These are phyloP conservation scores for Coronaproctus castanopsis DNA, from an alignment of 2,888 invertebrate genomes.

Conservation along the genomic window DNA sequence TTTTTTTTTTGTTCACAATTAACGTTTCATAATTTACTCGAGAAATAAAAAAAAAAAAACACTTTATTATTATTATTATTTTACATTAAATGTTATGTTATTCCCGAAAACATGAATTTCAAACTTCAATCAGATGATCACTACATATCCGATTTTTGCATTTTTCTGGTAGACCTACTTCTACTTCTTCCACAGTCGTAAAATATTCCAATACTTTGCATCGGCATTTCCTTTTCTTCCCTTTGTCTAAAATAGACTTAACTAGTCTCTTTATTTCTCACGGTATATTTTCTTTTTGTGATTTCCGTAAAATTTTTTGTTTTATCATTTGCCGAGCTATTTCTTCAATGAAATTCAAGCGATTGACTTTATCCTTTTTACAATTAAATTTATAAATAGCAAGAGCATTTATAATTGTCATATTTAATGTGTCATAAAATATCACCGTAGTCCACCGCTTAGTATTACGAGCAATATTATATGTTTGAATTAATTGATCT, in stretches of 20 bases:
- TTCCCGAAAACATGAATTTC: background rate
- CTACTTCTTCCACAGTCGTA: background rate
- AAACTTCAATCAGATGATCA: background rate
- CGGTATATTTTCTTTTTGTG: background rate
- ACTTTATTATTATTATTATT: background rate
- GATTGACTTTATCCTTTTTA: background rate
- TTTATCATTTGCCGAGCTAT: background rate
- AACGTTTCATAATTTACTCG: background rate
- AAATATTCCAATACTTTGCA: background rate
- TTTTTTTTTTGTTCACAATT: background rate
- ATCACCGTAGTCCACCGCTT: too few species aligned
- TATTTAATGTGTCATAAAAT: too few species aligned
- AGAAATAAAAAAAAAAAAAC: background rate
- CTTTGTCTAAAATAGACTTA: background rate
- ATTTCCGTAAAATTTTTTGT: background rate
- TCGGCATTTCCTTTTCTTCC: background rate
- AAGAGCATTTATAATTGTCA: background rate
- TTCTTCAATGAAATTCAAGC: background rate
- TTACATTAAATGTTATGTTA: background rate
- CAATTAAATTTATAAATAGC: background rate
- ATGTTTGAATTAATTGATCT: too few species aligned
- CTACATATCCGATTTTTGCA: background rate
- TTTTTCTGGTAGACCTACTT: background rate
- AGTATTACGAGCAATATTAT: too few species aligned
- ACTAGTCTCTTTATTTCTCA: background rate